These are phyloP conservation scores for Cyclopterus lumpus DNA, from an alignment of 2,797 vertebrate species.

Conservation along the genomic window DNA sequence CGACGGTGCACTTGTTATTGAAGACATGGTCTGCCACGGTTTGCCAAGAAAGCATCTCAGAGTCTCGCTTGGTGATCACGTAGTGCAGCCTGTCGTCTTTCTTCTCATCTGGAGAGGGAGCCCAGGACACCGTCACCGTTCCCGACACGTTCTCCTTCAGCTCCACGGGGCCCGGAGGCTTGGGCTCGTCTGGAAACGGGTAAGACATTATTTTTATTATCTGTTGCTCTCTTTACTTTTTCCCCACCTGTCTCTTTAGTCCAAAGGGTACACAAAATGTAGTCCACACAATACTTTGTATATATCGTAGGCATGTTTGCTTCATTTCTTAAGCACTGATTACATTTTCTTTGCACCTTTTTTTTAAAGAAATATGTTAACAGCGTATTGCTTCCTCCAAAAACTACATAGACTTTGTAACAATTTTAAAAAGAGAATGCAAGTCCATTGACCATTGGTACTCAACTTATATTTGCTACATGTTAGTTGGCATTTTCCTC, in stretches of 20 bases:
- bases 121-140: slow-evolving; percentile 89
- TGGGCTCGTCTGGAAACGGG: slow-evolving; percentile 83
- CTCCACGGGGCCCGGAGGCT: slow-evolving; percentile 85
- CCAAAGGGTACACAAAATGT: not conserved
- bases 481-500: not conserved
- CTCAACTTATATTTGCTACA: not conserved
- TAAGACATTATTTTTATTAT: not conserved
- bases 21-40: slow-evolving; percentile 85
- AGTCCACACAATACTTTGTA: not conserved
- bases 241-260: too few species aligned
- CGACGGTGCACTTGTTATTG: slow-evolving; percentile 89
- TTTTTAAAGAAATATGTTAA: not conserved
- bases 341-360: not conserved
- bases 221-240: not conserved
- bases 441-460: not conserved
- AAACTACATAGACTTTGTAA: not conserved
- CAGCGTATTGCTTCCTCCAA: not conserved
- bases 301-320: too few species aligned
- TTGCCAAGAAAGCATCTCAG: slow-evolving; percentile 82
- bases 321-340: not conserved
- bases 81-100: slow-evolving; percentile 86
- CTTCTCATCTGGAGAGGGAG: slow-evolving; percentile 88
- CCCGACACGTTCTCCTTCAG: slow-evolving; percentile 87
- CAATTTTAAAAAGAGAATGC: not conserved
- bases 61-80: slow-evolving; percentile 84